Base-by-base conservation (phyloP, 2,797 vertebrate species). In the Rhabdophis nuchalis region DNA sequence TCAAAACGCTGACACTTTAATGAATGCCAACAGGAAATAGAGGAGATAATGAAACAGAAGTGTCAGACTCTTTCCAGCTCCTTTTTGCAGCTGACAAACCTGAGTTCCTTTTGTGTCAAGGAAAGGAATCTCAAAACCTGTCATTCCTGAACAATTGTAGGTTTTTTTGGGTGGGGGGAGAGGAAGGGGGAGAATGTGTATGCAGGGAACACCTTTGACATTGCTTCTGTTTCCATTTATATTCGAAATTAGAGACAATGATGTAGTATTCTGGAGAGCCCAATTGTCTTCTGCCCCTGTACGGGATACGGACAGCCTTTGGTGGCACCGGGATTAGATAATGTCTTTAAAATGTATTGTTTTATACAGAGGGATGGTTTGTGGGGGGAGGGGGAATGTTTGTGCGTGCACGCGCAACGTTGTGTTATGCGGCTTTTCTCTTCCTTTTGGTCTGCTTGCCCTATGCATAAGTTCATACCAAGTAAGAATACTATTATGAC, bases 11-110 rank as follows among this genome's bases (percentile, higher is more conserved):
- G 96, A 97, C 92, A 52, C 97, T 97, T 97, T 97, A 97, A 97
- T 97, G 96, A 97, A 97, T 97, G 95, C 96, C 96, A 97, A 96
- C 68, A 90, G 96, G 96, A 96, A 97, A 93, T 92, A 86, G 92
- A 87, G 92, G 95, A 96, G 95, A 94, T 96, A 96, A 97, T 95
- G 95, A 97, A 97, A 96, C 91, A 68, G 93, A 93, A 92, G 91
- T 94, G 95, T 97, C 96, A 96, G 92, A 92, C 93, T 89, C 56
- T 85, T 92, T 88, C 93, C 91, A 91, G 91, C 93, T 96, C 94
- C 95, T 91, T 91, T 93, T 94, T 90, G 54, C 92, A 94, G 90
- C 92, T 92, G 88, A 92, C 91, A 92, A 92, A 90, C 60, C 60
- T 90, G 36, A 86, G 77, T 25, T 92, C 88, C 89, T 92, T 92